A percentile compares a stretch with the other conserved stretches of the same genome.
Evolutionary conservation across 2,888 invertebrate genomes (phyloP).

Genomic region (Meghimatium bilineatum): DNA sequence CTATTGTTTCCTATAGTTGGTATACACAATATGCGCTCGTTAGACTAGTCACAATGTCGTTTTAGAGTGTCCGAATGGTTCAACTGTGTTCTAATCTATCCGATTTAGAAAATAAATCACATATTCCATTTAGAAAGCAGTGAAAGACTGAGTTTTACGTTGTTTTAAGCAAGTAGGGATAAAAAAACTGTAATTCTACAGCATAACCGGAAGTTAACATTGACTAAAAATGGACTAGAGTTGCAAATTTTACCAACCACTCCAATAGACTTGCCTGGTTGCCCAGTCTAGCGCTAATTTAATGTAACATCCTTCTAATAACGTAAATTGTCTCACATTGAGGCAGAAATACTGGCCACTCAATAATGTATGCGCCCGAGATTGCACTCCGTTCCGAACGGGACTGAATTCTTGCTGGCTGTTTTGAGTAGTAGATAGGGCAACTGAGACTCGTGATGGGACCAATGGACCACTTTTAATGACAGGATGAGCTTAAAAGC

Average conservation of each 20-base stretch:
- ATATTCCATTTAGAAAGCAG: too few species aligned
- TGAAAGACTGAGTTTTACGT: too few species aligned
- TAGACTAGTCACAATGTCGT: too few species aligned
- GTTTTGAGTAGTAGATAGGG: not conserved
- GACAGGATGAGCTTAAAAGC: slow-evolving; percentile 1
- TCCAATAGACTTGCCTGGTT: not conserved
- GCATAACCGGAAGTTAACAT: too few species aligned
- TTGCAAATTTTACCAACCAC: not conserved
- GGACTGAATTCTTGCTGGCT: not conserved
- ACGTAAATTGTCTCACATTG: slow-evolving; percentile 30
- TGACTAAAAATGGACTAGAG: not conserved
- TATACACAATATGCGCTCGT: too few species aligned
- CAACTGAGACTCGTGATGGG: not conserved
- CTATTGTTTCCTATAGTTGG: too few species aligned
- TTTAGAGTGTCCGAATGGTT: too few species aligned
- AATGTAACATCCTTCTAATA: slow-evolving; percentile 19
- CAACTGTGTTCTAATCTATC: too few species aligned
- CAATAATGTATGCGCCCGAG: slow-evolving; percentile 25
- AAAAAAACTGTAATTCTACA: too few species aligned
- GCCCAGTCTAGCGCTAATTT: slow-evolving; percentile 1
- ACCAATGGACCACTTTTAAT: not conserved
- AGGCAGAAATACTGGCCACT: slow-evolving; percentile 27
- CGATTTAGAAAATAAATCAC: too few species aligned
- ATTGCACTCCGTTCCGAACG: slow-evolving; percentile 7
- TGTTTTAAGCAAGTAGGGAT: too few species aligned